These are phyloP conservation scores for Eupithecia dodoneata DNA, from an alignment of 2,888 invertebrate species.

Conservation along the genomic window DNA sequence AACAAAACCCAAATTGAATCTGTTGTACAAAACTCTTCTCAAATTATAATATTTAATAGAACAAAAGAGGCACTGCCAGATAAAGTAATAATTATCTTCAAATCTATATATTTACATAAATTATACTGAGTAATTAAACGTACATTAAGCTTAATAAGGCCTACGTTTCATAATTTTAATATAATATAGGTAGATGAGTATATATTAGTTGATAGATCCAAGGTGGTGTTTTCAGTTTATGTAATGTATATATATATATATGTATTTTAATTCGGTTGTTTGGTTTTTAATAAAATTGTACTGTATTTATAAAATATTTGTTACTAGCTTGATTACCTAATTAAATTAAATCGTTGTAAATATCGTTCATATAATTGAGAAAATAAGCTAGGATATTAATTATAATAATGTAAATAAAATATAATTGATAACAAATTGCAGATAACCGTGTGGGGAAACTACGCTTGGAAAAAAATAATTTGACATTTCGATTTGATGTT, in stretches of 20 bases:
- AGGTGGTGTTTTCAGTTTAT: neutral
- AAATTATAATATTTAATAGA: constrained; percentile 9
- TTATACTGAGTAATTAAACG: neutral
- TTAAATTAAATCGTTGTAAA: constrained; percentile 58
- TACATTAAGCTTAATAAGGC: constrained; percentile 6
- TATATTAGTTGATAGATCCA: neutral
- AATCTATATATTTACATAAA: neutral
- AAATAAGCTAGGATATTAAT: neutral
- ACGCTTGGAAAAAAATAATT: constrained; percentile 80
- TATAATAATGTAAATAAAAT: constrained; percentile 1
- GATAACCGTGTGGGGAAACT: constrained; percentile 82
- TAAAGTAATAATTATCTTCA: constrained; percentile 39
- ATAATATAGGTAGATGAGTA: neutral
- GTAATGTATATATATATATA: neutral
- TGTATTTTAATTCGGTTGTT: constrained; percentile 18
- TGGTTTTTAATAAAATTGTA: constrained; percentile 10
- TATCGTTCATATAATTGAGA: constrained; percentile 58
- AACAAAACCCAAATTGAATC: neutral
- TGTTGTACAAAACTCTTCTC: constrained; percentile 3
- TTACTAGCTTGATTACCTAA: neutral
- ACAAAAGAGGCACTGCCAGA: constrained; percentile 64
- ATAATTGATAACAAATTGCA: constrained; percentile 54
- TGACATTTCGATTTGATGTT: constrained; percentile 76
- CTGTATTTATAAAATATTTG: neutral
- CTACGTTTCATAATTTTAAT: constrained; percentile 9